Conservation (phyloP, 2,113 vertebrate genomes). For the Dicaeum eximium region DNA sequence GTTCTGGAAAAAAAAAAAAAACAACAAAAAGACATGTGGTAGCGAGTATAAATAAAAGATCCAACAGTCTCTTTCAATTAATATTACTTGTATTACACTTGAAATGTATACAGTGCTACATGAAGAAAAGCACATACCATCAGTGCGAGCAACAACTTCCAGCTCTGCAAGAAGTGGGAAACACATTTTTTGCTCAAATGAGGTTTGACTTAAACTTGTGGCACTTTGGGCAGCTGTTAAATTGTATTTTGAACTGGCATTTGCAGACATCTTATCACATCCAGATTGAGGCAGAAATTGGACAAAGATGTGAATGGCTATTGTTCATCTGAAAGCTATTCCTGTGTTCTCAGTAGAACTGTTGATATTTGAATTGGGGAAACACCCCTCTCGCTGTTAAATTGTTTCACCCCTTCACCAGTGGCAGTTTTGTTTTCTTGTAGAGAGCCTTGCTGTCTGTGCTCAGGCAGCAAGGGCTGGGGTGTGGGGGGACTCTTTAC, state of each 20-base stretch:
- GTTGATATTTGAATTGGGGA: background rate
- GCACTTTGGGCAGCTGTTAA: background rate
- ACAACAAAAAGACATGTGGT: too few relatives aligned
- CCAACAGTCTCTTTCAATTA: conserved; percentile 15
- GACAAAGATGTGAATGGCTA: conserved; percentile 15
- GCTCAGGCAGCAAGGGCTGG: background rate
- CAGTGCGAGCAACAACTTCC: background rate
- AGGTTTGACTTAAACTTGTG: background rate
- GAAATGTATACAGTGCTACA: conserved; percentile 28
- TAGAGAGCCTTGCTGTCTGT: background rate
- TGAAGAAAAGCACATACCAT: conserved; percentile 30
- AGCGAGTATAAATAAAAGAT: background rate
- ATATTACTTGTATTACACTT: background rate
- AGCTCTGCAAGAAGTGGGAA: background rate
- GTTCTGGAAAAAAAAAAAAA: background rate
- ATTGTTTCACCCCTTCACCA: background rate
- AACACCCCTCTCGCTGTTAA: background rate
- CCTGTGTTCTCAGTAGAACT: background rate
- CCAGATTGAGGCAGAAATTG: conserved; percentile 31
- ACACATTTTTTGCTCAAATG: conserved; percentile 4
- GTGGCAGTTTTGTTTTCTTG: background rate
- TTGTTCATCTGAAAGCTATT: conserved; percentile 26
- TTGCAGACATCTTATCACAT: conserved; percentile 19
- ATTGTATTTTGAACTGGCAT: background rate
- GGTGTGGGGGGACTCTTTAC: background rate